phyloP scores from a whole-genome alignment of 2,888 invertebrate genomes.

The Nycteola revayana region DNA sequence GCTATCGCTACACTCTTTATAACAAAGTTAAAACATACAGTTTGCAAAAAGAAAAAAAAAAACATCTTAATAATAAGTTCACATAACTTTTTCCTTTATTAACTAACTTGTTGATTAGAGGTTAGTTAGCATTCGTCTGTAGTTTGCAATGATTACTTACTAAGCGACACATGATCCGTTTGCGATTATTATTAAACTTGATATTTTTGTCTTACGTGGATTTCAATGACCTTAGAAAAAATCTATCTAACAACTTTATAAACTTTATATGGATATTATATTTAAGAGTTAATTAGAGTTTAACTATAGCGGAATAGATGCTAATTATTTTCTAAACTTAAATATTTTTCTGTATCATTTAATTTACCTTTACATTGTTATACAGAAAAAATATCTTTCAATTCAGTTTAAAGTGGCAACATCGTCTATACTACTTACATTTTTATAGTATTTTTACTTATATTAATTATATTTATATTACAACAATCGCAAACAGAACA shows the following conservation, averaged over 20 bases:
- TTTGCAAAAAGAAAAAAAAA: too few species aligned
- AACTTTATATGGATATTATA: too few species aligned
- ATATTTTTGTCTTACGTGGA: too few species aligned
- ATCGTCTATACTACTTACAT: too few species aligned
- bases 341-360: too few species aligned
- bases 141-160: constrained; percentile 11
- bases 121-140: constrained; percentile 10
- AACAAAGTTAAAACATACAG: too few species aligned
- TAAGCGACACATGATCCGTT: constrained; percentile 26
- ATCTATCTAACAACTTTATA: too few species aligned
- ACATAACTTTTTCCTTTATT: constrained; percentile 20
- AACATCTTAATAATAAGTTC: constrained; percentile 27
- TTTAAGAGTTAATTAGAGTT: not conserved
- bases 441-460: constrained; percentile 1
- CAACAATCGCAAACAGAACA: constrained; percentile 36
- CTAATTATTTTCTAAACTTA: not conserved
- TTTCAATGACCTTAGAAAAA: too few species aligned
- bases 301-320: not conserved
- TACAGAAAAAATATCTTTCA: too few species aligned
- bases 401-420: too few species aligned
- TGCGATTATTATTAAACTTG: constrained; percentile 13
- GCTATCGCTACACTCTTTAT: too few species aligned
- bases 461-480: constrained; percentile 7
- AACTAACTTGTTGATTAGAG: constrained; percentile 17
- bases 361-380: too few species aligned